Evolutionary conservation across 1,140 invertebrate species (phyloP).

Genomic region (Physella acuta): DNA sequence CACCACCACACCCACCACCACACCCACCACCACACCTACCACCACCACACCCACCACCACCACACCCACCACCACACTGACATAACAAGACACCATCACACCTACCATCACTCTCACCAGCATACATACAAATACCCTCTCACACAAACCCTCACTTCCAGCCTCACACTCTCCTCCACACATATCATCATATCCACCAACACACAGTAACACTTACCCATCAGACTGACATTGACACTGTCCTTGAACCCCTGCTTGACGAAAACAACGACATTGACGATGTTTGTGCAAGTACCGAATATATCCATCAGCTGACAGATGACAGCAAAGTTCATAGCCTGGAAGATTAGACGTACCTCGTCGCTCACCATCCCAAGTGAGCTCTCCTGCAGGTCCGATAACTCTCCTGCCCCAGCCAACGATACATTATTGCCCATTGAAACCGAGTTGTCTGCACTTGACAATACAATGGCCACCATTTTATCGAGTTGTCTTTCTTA

Average conservation of each 20-base stretch:
- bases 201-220: conserved; percentile 8
- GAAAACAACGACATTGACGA: conserved; percentile 4
- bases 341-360: conserved; percentile 1
- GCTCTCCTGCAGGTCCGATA: no score
- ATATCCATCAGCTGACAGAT: conserved; percentile 14
- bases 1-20: no score
- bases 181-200: no score
- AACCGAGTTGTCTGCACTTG: no score
- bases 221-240: conserved; percentile 6
- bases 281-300: conserved; percentile 1
- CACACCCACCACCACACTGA: no score
- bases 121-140: not conserved
- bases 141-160: not conserved
- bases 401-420: no score
- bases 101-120: not conserved
- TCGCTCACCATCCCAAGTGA: not conserved
- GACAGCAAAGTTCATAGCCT: conserved; percentile 18
- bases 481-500: no score
- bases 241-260: conserved; percentile 7
- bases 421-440: no score
- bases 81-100: not conserved
- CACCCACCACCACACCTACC: no score
- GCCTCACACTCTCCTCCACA: not conserved
- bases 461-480: no score
- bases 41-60: no score